Evolutionary conservation across 2,113 vertebrate species (phyloP), one percentile per base, ranked within the genome.

Genomic region (Leucosticte australis): DNA sequence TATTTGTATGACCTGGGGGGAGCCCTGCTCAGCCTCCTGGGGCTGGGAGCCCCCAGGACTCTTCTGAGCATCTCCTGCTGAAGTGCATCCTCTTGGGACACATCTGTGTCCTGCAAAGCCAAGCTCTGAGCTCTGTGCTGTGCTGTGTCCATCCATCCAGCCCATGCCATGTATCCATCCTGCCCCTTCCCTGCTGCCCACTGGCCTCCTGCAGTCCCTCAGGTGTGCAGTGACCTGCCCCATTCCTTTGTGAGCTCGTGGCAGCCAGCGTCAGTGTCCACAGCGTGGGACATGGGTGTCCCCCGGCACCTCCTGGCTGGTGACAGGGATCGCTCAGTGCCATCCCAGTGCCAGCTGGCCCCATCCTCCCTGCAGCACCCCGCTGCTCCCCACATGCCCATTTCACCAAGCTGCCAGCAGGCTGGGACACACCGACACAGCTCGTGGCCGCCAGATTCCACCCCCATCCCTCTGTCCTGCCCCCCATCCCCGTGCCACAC

Each of bases 181-280:
- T 18, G 73, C 10, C 6, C 79, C 83, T 67, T 14, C 78, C 57
- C 59, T 18, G 19, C 64, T 16, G 2, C 31, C 37, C 75, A 0
- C 68, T 2, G 6, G 30, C 69, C 44, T 56, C 80, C 64, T 6
- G 37, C 68, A 13, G 26, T 22, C 22, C 46, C 70, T 55, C 1
- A 0, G 20, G 12, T n/a, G 35, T 7, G 63, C 10, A 1, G 63
- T 4, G 65, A 17, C 22, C 0, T 0, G 19, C 35, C 23, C 39
- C 3, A 0, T 24, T 52, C 35, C 60, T 28, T 3, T 15, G 2
- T 11, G 19, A 76, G 42, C 87, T 62, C 5, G 3, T 1, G 13
- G 87, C 41, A 83, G 13, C 77, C 3, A 4, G 14, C 5, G 0
- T 11, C 50, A 14, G 35, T 15, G 30, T 4, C 81, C 77, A 0